phyloP scores from a whole-genome alignment of 2,797 vertebrate species.

The Lithobates sylvaticus region DNA sequence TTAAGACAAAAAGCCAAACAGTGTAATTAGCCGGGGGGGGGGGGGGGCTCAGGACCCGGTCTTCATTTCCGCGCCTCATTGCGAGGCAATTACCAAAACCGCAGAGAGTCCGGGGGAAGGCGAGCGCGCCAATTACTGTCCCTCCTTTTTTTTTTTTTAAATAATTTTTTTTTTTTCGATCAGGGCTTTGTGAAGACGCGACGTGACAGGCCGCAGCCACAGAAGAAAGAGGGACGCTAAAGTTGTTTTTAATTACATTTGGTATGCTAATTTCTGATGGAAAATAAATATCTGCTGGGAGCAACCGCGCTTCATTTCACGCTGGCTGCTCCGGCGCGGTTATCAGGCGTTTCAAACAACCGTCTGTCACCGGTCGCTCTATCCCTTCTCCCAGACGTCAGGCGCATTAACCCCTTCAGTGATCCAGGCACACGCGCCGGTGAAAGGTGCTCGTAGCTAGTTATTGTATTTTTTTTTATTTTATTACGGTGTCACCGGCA shows the following conservation, averaged over 20 bases:
- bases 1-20: slow-evolving; percentile 21
- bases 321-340: slow-evolving; percentile 82
- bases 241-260: slow-evolving; percentile 93
- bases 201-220: slow-evolving; percentile 71
- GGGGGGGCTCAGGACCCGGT: slow-evolving; percentile 3
- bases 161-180: slow-evolving; percentile 68
- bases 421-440: neutral
- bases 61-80: slow-evolving; percentile 71
- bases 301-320: slow-evolving; percentile 93
- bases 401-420: slow-evolving; percentile 27
- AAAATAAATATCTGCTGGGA: slow-evolving; percentile 93
- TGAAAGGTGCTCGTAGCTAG: neutral
- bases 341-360: slow-evolving; percentile 77
- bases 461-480: too few relatives aligned
- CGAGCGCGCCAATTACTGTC: slow-evolving; percentile 75
- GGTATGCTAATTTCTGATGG: slow-evolving; percentile 92
- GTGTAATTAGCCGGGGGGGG: slow-evolving; percentile 17
- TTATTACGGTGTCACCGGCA: too few relatives aligned
- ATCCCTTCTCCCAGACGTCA: neutral
- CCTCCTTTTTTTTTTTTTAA: neutral
- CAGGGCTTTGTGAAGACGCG: slow-evolving; percentile 74
- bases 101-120: slow-evolving; percentile 66
- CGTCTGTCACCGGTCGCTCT: slow-evolving; percentile 53
- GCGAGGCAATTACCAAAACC: slow-evolving; percentile 75
- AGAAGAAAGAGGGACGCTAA: slow-evolving; percentile 65